Evolutionary conservation across 2,797 vertebrate genomes (phyloP).

Genomic region (Danio tinwini): DNA sequence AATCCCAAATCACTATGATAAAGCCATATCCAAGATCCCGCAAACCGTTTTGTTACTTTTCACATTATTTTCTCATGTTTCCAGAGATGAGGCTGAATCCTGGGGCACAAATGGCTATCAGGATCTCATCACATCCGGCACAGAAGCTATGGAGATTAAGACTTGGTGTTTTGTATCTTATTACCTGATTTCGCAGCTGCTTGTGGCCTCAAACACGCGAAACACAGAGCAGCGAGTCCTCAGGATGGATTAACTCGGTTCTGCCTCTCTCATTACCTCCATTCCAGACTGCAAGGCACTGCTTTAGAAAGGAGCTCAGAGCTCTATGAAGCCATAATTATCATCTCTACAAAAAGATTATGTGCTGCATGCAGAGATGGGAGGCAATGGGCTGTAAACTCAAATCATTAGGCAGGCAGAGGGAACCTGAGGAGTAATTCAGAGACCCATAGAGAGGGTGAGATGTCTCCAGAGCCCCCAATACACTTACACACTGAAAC

Average conservation of each 20-base stretch:
- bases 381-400: conserved; percentile 49
- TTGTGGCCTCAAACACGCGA: conserved; percentile 13
- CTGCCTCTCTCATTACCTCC: conserved; percentile 28
- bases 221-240: conserved; percentile 17
- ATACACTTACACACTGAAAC: conserved; percentile 8
- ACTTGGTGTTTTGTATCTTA: conserved; percentile 23
- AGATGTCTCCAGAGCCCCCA: conserved; percentile 13
- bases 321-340: conserved; percentile 41
- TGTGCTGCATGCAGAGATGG: conserved; percentile 39
- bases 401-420: conserved; percentile 40
- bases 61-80: background rate
- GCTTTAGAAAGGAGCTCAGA: conserved; percentile 21
- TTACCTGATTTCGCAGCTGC: conserved; percentile 37
- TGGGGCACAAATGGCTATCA: background rate
- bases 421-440: conserved; percentile 15
- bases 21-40: background rate
- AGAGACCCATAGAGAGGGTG: conserved; percentile 9
- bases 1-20: background rate
- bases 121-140: conserved; percentile 21
- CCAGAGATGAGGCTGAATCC: background rate
- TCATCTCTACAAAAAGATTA: conserved; percentile 36
- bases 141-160: conserved; percentile 2
- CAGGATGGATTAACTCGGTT: conserved; percentile 38
- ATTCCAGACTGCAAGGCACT: conserved; percentile 21
- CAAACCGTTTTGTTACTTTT: conserved; percentile 3